A percentile compares a stretch with the other conserved stretches of the same genome.
Conservation (phyloP, 2,113 vertebrate genomes). For the Halichoeres trimaculatus region DNA sequence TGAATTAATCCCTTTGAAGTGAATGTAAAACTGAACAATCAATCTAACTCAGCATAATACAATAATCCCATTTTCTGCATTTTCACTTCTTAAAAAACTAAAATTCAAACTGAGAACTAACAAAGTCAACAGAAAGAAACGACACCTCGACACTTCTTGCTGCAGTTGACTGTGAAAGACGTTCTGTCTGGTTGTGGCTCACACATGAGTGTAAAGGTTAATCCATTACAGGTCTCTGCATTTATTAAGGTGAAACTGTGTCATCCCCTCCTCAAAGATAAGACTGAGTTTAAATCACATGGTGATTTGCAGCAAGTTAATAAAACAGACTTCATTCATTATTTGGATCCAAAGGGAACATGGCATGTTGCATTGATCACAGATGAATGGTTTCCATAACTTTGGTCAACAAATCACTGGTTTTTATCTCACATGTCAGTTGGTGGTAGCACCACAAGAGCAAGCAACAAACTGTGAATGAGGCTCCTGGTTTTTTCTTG, state of each 20-base stretch:
- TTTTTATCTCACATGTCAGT: conserved; percentile 56
- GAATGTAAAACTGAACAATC: no score
- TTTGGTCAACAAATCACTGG: conserved; percentile 22
- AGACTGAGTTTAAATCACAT: not conserved
- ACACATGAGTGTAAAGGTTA: conserved; percentile 6
- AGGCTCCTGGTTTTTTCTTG: conserved; percentile 49
- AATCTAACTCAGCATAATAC: not conserved
- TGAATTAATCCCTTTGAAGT: not conserved
- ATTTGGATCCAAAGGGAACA: not conserved
- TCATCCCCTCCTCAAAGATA: not conserved
- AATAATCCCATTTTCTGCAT: not conserved
- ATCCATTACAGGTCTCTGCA: conserved; percentile 1
- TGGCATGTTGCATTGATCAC: not conserved
- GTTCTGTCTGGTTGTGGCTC: not conserved
- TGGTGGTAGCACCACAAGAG: conserved; percentile 55
- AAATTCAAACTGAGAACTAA: not conserved
- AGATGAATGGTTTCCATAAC: conserved; percentile 24
- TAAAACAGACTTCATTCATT: no score
- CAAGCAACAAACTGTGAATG: conserved; percentile 54
- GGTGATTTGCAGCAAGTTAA: no score
- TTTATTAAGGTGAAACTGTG: not conserved
- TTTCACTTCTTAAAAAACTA: not conserved
- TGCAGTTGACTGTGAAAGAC: not conserved
- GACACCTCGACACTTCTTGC: not conserved
- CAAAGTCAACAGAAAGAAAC: not conserved